Percentiles rank a stretch among this genome's conserved stretches.
Evolutionary conservation across 2,888 invertebrate genomes (phyloP).

Genomic region (Phlogophora meticulosa): DNA sequence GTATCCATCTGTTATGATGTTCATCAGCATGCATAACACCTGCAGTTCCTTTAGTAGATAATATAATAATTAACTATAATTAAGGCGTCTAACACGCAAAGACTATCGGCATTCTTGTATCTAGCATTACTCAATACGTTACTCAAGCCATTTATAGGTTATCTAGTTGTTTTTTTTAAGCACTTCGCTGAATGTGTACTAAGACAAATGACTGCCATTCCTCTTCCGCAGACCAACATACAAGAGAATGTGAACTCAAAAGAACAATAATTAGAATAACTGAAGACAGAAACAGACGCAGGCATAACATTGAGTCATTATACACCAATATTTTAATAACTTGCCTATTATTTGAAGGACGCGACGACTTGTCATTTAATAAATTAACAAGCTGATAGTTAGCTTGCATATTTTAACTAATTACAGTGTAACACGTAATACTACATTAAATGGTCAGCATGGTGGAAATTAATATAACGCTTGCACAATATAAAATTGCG

Average conservation of each 20-base stretch:
- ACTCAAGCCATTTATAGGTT: not conserved
- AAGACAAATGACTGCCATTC: not conserved
- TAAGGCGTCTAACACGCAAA: conserved; percentile 4
- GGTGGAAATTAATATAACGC: conserved; percentile 61
- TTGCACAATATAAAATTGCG: conserved; percentile 83
- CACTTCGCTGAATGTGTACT: not conserved
- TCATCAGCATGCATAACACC: conserved; percentile 15
- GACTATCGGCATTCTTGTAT: not conserved
- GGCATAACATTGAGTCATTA: conserved; percentile 9
- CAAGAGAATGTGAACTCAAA: not conserved
- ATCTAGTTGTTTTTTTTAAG: not conserved
- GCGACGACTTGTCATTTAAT: conserved; percentile 1
- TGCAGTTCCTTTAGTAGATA: conserved; percentile 5
- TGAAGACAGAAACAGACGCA: not conserved
- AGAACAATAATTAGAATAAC: not conserved
- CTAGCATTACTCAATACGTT: conserved; percentile 1
- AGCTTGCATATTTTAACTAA: conserved; percentile 19
- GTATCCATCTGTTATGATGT: conserved; percentile 26
- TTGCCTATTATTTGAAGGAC: not conserved
- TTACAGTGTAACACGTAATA: conserved; percentile 39
- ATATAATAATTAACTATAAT: conserved; percentile 17
- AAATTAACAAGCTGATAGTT: not conserved
- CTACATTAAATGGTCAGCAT: conserved; percentile 24
- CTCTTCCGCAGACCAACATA: too few relatives aligned
- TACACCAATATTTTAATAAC: not conserved